Evolutionary conservation across 1,140 invertebrate genomes (phyloP).

Genomic region (Homalodisca vitripennis): DNA sequence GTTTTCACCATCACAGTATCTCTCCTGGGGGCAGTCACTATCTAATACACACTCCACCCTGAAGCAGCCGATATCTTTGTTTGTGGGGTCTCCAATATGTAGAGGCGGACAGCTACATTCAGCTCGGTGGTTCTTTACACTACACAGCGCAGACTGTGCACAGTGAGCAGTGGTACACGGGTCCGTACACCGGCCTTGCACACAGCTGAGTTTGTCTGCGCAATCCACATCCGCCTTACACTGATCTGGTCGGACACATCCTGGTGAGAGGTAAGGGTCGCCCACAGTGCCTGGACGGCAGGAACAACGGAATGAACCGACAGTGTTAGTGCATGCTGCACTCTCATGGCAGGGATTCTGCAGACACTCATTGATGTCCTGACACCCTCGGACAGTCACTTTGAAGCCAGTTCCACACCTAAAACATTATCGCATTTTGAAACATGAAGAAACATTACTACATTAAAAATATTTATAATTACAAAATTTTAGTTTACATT

Average conservation of each 20-base stretch:
- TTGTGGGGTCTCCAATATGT: constrained; percentile 75
- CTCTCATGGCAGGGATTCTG: constrained; percentile 75
- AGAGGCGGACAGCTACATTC: constrained; percentile 73
- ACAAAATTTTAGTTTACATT: too few species aligned
- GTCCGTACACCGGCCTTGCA: constrained; percentile 70
- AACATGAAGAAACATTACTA: too few species aligned
- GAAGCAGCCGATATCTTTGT: constrained; percentile 70
- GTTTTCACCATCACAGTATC: constrained; percentile 67
- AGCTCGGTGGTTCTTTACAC: constrained; percentile 66
- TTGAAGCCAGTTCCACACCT: constrained; percentile 71
- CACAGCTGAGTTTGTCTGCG: constrained; percentile 67
- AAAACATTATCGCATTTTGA: background rate
- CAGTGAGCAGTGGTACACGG: constrained; percentile 66
- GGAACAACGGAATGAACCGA: constrained; percentile 75
- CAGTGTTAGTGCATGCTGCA: constrained; percentile 74
- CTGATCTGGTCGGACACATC: constrained; percentile 70
- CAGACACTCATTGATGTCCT: constrained; percentile 77
- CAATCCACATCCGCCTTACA: constrained; percentile 69
- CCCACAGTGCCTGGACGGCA: constrained; percentile 76
- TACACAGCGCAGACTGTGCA: constrained; percentile 70
- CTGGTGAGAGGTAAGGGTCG: constrained; percentile 67
- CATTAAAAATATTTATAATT: too few species aligned
- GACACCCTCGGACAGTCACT: constrained; percentile 64
- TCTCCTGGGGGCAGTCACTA: constrained; percentile 71
- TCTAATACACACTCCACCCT: constrained; percentile 79